These are phyloP conservation scores for Brachionus koreanus DNA, from an alignment of 1,140 invertebrate genomes.

Conservation along the genomic window DNA sequence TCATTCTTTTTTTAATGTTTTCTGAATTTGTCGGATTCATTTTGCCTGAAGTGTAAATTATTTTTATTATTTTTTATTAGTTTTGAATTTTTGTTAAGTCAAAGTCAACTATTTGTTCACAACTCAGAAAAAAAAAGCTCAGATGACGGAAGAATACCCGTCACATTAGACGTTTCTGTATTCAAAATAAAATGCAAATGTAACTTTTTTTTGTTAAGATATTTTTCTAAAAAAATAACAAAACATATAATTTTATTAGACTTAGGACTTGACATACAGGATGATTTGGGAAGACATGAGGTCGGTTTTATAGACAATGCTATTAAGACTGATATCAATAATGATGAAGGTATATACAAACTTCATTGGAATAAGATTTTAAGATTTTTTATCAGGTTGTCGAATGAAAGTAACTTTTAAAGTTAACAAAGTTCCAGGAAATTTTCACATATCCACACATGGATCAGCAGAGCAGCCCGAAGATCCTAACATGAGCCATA, in stretches of 20 bases:
- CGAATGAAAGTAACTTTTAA: slow-evolving; percentile 63
- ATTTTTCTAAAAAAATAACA: no score
- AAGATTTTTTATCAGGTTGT: slow-evolving; percentile 58
- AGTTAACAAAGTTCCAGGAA: slow-evolving; percentile 66
- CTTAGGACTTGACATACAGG: slow-evolving; percentile 66
- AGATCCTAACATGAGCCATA: slow-evolving; percentile 63
- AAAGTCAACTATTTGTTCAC: slow-evolving; percentile 64
- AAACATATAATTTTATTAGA: slow-evolving; percentile 54
- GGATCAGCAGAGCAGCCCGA: slow-evolving; percentile 61
- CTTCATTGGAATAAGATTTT: background rate
- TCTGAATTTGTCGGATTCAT: slow-evolving; percentile 63
- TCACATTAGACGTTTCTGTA: slow-evolving; percentile 62
- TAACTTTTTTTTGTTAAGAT: no score
- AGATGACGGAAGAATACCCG: slow-evolving; percentile 60
- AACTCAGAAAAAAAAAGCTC: slow-evolving; percentile 57
- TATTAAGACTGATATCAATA: slow-evolving; percentile 59
- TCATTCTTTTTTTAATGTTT: slow-evolving; percentile 63
- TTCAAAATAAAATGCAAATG: slow-evolving; percentile 61
- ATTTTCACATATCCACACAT: slow-evolving; percentile 67
- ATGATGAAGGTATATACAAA: slow-evolving; percentile 46
- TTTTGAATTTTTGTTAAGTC: slow-evolving; percentile 52
- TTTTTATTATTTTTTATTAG: background rate
- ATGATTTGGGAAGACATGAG: slow-evolving; percentile 67
- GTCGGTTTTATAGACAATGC: slow-evolving; percentile 66
- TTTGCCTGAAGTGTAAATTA: slow-evolving; percentile 61